Conservation (phyloP, 2,888 invertebrate species). For the Melanotus villosus region DNA sequence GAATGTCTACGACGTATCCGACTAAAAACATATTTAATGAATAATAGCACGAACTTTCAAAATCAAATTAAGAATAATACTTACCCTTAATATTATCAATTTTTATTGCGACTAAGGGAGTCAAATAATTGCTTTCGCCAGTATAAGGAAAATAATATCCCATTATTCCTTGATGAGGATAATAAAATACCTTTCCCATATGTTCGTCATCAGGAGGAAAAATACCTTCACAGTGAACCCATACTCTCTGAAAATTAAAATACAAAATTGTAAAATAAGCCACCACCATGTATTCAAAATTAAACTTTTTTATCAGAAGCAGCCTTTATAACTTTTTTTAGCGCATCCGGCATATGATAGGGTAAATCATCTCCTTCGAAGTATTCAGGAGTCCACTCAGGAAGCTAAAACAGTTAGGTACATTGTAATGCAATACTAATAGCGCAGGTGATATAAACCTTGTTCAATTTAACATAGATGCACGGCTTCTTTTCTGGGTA, state of each 20-base stretch:
- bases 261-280: too few relatives aligned
- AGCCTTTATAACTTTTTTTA: conserved; percentile 15
- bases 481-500: conserved; percentile 53
- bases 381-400: conserved; percentile 29
- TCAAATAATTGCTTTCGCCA: conserved; percentile 73
- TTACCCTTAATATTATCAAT: conserved; percentile 60
- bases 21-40: conserved; percentile 65
- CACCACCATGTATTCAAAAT: not conserved
- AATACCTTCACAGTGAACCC: conserved; percentile 73
- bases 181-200: conserved; percentile 72
- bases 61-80: too few relatives aligned
- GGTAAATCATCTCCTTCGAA: conserved; percentile 19
- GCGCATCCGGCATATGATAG: conserved; percentile 19
- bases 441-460: too few relatives aligned
- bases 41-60: too few relatives aligned
- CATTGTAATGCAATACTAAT: too few relatives aligned
- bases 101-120: conserved; percentile 76
- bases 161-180: conserved; percentile 69
- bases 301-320: not conserved
- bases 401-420: conserved; percentile 40
- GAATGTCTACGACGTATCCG: conserved; percentile 76
- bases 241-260: conserved; percentile 26
- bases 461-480: conserved; percentile 57
- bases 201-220: conserved; percentile 72
- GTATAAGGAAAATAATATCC: conserved; percentile 75